Conservation (phyloP, 1,140 invertebrate species). For the Drosophila nasuta region DNA sequence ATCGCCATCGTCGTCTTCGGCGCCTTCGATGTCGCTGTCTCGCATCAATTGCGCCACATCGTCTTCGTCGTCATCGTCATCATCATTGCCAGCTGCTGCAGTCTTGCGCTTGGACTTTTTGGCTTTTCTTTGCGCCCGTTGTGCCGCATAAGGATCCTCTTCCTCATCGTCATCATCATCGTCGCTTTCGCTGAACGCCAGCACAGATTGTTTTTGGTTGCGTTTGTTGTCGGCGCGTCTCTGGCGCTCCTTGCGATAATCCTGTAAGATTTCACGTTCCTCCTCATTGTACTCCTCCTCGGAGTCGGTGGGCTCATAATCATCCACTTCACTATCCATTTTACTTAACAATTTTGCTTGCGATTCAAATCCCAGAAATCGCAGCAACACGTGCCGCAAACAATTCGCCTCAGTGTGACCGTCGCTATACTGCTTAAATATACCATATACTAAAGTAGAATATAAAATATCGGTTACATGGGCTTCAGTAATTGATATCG, state of each 20-base stretch:
- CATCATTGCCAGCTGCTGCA: constrained; percentile 35
- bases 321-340: constrained; percentile 81
- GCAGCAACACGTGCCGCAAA: constrained; percentile 69
- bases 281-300: constrained; percentile 89
- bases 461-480: too few relatives aligned
- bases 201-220: constrained; percentile 89
- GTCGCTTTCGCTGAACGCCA: constrained; percentile 86
- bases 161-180: constrained; percentile 85
- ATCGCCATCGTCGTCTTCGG: constrained; percentile 88
- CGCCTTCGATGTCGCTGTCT: constrained; percentile 90
- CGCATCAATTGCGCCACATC: constrained; percentile 84
- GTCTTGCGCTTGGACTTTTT: background rate
- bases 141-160: background rate
- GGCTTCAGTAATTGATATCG: too few relatives aligned
- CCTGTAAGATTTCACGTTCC: constrained; percentile 88
- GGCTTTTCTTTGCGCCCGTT: background rate
- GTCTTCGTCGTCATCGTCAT: constrained; percentile 85
- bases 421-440: too few relatives aligned
- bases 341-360: background rate
- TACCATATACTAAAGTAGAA: too few relatives aligned
- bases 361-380: background rate
- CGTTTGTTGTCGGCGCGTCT: constrained; percentile 85
- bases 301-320: constrained; percentile 89
- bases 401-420: constrained; percentile 34
- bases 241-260: constrained; percentile 86